Evolutionary conservation across 2,888 invertebrate genomes (phyloP).

Genomic region (Barypeithes pellucidus): DNA sequence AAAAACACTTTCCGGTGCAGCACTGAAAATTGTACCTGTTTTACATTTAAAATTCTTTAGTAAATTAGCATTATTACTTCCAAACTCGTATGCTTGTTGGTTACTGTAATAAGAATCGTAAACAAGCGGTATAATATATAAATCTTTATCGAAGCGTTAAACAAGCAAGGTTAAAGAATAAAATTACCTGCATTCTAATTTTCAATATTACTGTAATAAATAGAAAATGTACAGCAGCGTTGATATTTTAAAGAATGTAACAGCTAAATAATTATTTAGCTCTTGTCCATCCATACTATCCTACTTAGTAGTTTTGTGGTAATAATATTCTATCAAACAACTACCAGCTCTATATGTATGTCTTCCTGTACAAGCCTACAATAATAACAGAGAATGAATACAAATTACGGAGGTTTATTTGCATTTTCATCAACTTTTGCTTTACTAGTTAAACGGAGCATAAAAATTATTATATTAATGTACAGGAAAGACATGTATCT

Average conservation of each 20-base stretch:
- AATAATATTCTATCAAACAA: neutral
- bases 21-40: too few relatives aligned
- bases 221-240: too few relatives aligned
- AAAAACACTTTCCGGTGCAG: too few relatives aligned
- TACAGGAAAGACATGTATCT: too few relatives aligned
- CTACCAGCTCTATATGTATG: neutral
- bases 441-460: neutral
- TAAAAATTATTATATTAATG: neutral
- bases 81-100: neutral
- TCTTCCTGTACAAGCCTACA: neutral
- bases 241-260: neutral
- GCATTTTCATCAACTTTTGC: neutral
- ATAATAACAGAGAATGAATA: conserved; percentile 5
- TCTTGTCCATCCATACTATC: neutral
- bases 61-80: conserved; percentile 18
- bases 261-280: neutral
- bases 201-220: neutral
- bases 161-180: neutral
- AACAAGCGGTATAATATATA: neutral
- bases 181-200: neutral
- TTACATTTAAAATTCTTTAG: too few relatives aligned
- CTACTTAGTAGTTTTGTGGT: neutral
- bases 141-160: conserved; percentile 13
- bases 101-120: neutral
- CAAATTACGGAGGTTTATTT: neutral